phyloP scores from a whole-genome alignment of 2,888 invertebrate species.

The Osmoderma eremita region DNA sequence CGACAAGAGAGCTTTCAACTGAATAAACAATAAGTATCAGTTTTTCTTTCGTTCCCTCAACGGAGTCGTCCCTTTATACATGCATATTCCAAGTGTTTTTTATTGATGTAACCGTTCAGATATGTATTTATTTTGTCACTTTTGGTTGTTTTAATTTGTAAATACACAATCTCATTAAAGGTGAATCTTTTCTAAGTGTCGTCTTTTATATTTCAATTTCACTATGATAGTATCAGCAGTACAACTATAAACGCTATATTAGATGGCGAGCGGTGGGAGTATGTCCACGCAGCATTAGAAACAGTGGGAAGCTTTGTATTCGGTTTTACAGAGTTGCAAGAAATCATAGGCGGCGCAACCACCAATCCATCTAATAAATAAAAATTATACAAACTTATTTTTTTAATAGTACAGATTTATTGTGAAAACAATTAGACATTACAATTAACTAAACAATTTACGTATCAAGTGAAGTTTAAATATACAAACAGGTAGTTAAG shows the following conservation, averaged over 20 bases:
- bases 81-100: constrained; percentile 42
- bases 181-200: constrained; percentile 56
- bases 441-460: not conserved
- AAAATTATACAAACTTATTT: too few relatives aligned
- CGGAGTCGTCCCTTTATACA: constrained; percentile 24
- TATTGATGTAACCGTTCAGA: constrained; percentile 41
- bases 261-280: not conserved
- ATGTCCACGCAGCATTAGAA: not conserved
- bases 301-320: not conserved
- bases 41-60: constrained; percentile 21
- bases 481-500: not conserved
- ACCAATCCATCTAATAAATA: too few relatives aligned
- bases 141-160: constrained; percentile 53
- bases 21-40: constrained; percentile 23
- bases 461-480: not conserved
- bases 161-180: constrained; percentile 62
- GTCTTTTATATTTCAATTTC: not conserved
- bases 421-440: too few relatives aligned
- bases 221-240: too few relatives aligned
- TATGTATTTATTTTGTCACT: constrained; percentile 53
- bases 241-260: too few relatives aligned
- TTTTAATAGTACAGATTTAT: too few relatives aligned
- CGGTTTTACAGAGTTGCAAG: too few relatives aligned
- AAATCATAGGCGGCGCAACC: too few relatives aligned
- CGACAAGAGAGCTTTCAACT: constrained; percentile 33